A percentile compares a stretch with the other conserved stretches of the same genome.
phyloP scores from a whole-genome alignment of 2,888 invertebrate genomes.

The Brachyptera risi region DNA sequence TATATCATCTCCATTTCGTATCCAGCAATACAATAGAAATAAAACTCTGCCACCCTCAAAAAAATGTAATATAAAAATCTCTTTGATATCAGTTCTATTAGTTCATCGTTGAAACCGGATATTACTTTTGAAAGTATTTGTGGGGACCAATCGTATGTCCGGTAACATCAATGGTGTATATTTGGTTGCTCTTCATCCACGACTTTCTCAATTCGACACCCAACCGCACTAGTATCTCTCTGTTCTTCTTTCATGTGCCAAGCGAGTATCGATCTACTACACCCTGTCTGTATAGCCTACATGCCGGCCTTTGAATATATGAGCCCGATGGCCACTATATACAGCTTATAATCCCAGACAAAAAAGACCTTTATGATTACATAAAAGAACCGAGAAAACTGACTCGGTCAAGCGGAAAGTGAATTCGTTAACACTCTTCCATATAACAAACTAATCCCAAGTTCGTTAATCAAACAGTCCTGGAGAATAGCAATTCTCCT shows the following conservation, averaged over 20 bases:
- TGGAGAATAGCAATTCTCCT: conserved; percentile 1
- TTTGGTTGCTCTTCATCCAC: not conserved
- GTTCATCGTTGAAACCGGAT: too few relatives aligned
- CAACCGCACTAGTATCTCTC: not conserved
- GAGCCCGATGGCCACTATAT: not conserved
- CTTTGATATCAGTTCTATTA: too few relatives aligned
- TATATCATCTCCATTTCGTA: too few relatives aligned
- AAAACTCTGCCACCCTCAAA: too few relatives aligned
- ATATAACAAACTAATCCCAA: not conserved
- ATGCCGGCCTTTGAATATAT: not conserved
- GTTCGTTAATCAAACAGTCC: conserved; percentile 10
- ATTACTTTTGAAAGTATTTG: conserved; percentile 2
- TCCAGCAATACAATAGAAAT: too few relatives aligned
- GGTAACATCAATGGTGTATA: not conserved
- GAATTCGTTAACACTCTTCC: conserved; percentile 13
- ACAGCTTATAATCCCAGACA: not conserved
- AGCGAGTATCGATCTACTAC: not conserved
- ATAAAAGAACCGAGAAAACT: not conserved
- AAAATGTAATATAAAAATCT: too few relatives aligned
- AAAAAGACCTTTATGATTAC: not conserved
- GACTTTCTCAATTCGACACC: not conserved
- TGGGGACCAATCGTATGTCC: not conserved
- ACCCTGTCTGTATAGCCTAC: not conserved
- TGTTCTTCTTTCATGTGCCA: not conserved
- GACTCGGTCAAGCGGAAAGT: conserved; percentile 5